Evolutionary conservation across 2,113 vertebrate species (phyloP).

Genomic region (Patagioenas fasciata): DNA sequence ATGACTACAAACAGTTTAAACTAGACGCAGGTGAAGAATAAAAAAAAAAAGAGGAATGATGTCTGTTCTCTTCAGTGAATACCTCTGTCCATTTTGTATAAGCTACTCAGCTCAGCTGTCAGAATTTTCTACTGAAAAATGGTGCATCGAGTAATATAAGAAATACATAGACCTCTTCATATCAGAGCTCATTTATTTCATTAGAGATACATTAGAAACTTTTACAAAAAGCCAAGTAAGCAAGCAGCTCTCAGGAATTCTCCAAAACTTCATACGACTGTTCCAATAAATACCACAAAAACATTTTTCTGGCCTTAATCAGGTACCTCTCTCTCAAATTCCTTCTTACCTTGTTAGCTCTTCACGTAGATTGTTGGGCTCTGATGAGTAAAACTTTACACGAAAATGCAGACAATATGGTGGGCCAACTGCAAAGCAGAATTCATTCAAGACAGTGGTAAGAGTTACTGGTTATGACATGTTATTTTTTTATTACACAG

Average conservation of each 20-base stretch:
- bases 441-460: neutral
- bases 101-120: neutral
- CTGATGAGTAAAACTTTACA: slow-evolving; percentile 98
- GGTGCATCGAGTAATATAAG: neutral
- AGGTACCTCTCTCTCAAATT: neutral
- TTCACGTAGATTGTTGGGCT: slow-evolving; percentile 97
- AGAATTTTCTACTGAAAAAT: neutral
- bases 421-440: slow-evolving; percentile 84
- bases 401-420: slow-evolving; percentile 97
- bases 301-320: neutral
- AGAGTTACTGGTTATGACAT: neutral
- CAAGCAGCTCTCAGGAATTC: neutral
- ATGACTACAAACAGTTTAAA: neutral
- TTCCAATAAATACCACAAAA: neutral
- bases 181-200: neutral
- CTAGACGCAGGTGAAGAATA: neutral
- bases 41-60: neutral
- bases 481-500: neutral
- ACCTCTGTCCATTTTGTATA: neutral
- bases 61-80: neutral
- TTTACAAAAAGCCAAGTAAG: neutral
- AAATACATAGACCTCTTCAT: neutral
- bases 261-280: neutral
- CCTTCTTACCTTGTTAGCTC: slow-evolving; percentile 89
- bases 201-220: neutral